Conservation (phyloP, 1,140 invertebrate genomes). For the Atta colombica region DNA sequence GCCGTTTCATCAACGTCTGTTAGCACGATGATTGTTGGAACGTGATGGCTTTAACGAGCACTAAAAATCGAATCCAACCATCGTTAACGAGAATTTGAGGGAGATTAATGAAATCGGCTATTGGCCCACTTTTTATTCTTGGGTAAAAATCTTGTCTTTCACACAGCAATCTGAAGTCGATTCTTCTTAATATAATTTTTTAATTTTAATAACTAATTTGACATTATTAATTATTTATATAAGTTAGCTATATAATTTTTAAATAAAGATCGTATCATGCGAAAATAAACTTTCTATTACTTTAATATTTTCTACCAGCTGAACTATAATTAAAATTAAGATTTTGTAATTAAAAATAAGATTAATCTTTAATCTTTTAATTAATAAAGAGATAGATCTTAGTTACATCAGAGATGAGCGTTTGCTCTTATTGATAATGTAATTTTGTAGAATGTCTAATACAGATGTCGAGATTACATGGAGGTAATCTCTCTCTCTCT, state of each 20-base stretch:
- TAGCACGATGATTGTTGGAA: slow-evolving; percentile 44
- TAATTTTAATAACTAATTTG: not conserved
- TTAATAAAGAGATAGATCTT: slow-evolving; percentile 11
- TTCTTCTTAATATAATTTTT: not conserved
- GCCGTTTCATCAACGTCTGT: slow-evolving; percentile 29
- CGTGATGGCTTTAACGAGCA: slow-evolving; percentile 19
- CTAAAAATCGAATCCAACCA: slow-evolving; percentile 19
- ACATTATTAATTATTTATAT: not conserved
- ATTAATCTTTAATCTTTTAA: slow-evolving; percentile 1
- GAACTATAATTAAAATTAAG: not conserved
- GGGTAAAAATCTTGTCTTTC: not conserved
- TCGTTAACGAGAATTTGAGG: slow-evolving; percentile 48
- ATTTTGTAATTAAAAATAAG: slow-evolving; percentile 14
- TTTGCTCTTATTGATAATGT: not conserved
- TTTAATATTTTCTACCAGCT: not conserved
- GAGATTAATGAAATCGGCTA: slow-evolving; percentile 49
- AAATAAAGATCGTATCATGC: not conserved
- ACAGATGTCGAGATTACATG: not conserved
- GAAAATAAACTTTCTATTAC: not conserved
- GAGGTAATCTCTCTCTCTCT: not conserved
- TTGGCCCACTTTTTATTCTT: slow-evolving; percentile 10
- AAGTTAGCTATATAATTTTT: not conserved
- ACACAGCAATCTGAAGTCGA: not conserved
- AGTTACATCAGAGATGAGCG: not conserved
- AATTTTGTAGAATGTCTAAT: not conserved